These are phyloP conservation scores for Oryzias melastigma DNA, from an alignment of 2,113 vertebrate species.

Conservation along the genomic window DNA sequence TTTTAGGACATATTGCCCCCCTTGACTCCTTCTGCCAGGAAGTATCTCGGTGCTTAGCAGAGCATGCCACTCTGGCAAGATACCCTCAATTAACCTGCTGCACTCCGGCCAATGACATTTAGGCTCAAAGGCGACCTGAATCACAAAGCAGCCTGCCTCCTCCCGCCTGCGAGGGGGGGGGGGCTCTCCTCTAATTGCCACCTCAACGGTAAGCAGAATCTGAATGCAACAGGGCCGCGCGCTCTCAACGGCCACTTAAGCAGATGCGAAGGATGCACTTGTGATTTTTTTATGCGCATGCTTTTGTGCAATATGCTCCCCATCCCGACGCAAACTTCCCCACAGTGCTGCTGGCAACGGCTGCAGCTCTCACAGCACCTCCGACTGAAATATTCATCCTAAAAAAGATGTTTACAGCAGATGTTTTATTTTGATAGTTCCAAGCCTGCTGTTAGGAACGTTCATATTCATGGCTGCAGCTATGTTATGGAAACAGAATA, in stretches of 20 bases:
- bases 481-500: slow-evolving; percentile 40
- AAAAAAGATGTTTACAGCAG: slow-evolving; percentile 50
- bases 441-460: slow-evolving; percentile 48
- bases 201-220: slow-evolving; percentile 11
- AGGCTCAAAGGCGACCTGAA: slow-evolving; percentile 49
- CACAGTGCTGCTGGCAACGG: slow-evolving; percentile 30
- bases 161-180: slow-evolving; percentile 26
- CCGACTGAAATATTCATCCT: slow-evolving; percentile 48
- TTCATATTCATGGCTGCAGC: slow-evolving; percentile 40
- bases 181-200: slow-evolving; percentile 52
- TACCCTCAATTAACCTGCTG: slow-evolving; percentile 61
- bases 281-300: slow-evolving; percentile 5
- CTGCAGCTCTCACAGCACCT: slow-evolving; percentile 43
- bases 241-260: slow-evolving; percentile 13
- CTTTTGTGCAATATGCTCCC: slow-evolving; percentile 11
- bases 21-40: background rate
- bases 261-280: slow-evolving; percentile 12
- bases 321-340: slow-evolving; percentile 31
- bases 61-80: slow-evolving; percentile 35
- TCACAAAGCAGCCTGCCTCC: slow-evolving; percentile 34
- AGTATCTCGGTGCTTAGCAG: slow-evolving; percentile 12
- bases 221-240: slow-evolving; percentile 5
- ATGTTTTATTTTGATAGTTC: slow-evolving; percentile 59
- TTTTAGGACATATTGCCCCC: slow-evolving; percentile 20
- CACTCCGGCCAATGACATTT: slow-evolving; percentile 58